Percentiles rank a stretch among this genome's conserved stretches.
Evolutionary conservation across 2,113 vertebrate genomes (phyloP).

Genomic region (Oncorhynchus kisutch): DNA sequence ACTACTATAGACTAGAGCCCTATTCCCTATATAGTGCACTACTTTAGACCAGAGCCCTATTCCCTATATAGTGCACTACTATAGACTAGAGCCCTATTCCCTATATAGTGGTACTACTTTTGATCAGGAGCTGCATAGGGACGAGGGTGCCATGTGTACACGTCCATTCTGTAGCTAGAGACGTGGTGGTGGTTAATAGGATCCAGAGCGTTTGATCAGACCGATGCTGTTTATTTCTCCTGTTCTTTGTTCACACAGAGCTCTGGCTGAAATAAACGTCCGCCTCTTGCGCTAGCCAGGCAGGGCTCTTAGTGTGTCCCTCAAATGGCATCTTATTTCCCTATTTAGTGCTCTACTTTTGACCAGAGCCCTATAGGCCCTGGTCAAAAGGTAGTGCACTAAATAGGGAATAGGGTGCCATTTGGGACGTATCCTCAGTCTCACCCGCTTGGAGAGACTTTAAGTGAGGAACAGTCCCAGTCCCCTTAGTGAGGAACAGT

Average conservation of each 20-base stretch:
- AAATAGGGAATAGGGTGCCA: slow-evolving; percentile 12
- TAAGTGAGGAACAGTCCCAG: too few relatives aligned
- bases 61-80: too few relatives aligned
- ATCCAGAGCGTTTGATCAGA: slow-evolving; percentile 39
- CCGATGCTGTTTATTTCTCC: slow-evolving; percentile 50
- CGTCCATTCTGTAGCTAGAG: slow-evolving; percentile 4
- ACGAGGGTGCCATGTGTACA: not conserved
- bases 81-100: too few relatives aligned
- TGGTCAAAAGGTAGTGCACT: not conserved
- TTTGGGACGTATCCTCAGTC: not conserved
- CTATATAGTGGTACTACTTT: too few relatives aligned
- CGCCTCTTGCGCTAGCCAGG: slow-evolving; percentile 50
- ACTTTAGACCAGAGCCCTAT: too few relatives aligned
- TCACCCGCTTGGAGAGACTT: slow-evolving; percentile 39
- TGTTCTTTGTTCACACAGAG: slow-evolving; percentile 58
- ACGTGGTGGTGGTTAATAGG: slow-evolving; percentile 19
- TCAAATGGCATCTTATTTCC: slow-evolving; percentile 10
- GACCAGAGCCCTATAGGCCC: not conserved
- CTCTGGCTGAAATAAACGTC: slow-evolving; percentile 62
- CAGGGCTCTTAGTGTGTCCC: slow-evolving; percentile 17
- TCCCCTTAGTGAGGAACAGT: too few relatives aligned
- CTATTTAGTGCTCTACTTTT: not conserved
- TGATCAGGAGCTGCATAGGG: too few relatives aligned
- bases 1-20: too few relatives aligned
- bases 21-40: too few relatives aligned